Conservation (phyloP, 2,797 vertebrate species). For the Coilia nasus region DNA sequence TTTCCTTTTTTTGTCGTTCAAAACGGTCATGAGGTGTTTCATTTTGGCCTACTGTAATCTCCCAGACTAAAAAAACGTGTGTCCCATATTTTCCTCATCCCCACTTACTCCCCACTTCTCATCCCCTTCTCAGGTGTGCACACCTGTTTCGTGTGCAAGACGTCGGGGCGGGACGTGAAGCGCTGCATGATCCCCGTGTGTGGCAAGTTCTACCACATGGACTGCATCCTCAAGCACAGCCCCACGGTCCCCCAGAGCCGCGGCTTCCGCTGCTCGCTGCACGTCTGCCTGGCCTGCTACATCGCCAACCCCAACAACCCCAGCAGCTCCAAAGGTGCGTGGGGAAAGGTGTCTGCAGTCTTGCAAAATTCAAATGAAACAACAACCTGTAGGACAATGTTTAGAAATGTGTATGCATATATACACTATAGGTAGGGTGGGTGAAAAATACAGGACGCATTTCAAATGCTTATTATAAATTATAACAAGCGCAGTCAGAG, state of each 20-base stretch:
- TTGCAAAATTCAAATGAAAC: neutral
- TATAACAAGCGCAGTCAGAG: too few relatives aligned
- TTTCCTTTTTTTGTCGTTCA: too few relatives aligned
- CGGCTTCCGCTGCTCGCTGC: conserved; percentile 92
- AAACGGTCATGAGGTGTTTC: neutral
- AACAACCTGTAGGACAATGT: too few relatives aligned
- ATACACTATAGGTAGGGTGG: too few relatives aligned
- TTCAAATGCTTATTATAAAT: too few relatives aligned
- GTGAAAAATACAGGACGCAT: too few relatives aligned
- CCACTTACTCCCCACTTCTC: too few relatives aligned
- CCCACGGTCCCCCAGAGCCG: conserved; percentile 89
- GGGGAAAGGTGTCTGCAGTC: too few relatives aligned
- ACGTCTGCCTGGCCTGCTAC: conserved; percentile 93
- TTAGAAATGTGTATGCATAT: neutral
- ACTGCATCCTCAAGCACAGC: conserved; percentile 84
- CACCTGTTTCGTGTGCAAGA: conserved; percentile 94
- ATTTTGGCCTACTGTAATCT: neutral
- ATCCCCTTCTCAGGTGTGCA: conserved; percentile 80
- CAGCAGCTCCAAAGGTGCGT: conserved; percentile 88
- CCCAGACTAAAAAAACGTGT: neutral
- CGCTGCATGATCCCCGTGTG: conserved; percentile 94
- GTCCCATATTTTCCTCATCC: too few relatives aligned
- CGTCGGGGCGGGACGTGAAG: conserved; percentile 85
- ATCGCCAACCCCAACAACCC: conserved; percentile 89
- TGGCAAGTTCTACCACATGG: conserved; percentile 94